These are phyloP conservation scores for Marcusenius ussheri DNA, from an alignment of 2,113 vertebrate species.

Conservation along the genomic window DNA sequence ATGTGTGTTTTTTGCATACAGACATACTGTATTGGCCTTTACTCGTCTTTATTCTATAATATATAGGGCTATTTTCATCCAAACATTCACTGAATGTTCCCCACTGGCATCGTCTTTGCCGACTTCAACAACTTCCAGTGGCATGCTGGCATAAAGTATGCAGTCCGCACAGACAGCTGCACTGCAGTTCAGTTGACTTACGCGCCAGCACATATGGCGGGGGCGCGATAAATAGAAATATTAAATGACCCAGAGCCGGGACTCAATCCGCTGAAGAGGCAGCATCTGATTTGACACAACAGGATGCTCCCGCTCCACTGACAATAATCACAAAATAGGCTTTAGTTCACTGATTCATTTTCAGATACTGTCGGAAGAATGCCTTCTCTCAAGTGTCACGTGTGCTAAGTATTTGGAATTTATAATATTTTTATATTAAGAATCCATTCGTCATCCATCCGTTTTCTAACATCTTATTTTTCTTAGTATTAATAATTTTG, in stretches of 20 bases:
- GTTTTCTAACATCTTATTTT: background rate
- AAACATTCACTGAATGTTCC: constrained; percentile 78
- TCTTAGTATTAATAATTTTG: background rate
- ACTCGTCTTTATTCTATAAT: constrained; percentile 1
- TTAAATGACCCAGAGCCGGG: constrained; percentile 65
- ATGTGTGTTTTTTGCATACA: background rate
- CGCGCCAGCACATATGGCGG: constrained; percentile 75
- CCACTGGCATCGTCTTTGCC: constrained; percentile 73
- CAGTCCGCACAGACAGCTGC: constrained; percentile 81
- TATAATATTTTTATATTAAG: background rate
- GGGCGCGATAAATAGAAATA: constrained; percentile 76
- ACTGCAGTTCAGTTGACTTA: constrained; percentile 72
- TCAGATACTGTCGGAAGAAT: background rate
- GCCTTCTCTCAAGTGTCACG: background rate
- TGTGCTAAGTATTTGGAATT: background rate
- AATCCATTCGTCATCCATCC: background rate
- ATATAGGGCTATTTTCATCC: constrained; percentile 76
- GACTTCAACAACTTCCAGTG: constrained; percentile 75
- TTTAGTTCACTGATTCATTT: background rate
- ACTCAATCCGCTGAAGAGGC: constrained; percentile 20
- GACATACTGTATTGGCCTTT: background rate
- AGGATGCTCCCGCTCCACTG: constrained; percentile 6
- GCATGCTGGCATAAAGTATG: constrained; percentile 79
- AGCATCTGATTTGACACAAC: constrained; percentile 10
- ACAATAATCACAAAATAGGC: background rate